Percentiles rank a stretch among this genome's conserved stretches.
Evolutionary conservation across 2,888 invertebrate genomes (phyloP).

Genomic region (Hydraecia micacea): DNA sequence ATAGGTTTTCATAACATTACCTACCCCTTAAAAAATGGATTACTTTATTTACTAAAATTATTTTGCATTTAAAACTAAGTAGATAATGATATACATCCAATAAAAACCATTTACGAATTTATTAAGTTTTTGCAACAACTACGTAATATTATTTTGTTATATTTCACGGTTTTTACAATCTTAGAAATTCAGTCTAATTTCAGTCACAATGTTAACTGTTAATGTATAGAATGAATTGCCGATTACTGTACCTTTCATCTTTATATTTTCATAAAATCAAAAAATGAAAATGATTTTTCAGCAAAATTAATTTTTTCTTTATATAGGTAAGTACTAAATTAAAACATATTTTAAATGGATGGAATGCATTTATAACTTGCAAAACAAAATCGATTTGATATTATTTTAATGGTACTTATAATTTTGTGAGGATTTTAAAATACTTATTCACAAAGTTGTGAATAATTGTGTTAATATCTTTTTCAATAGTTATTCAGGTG

Average conservation of each 20-base stretch:
- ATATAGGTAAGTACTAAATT: slow-evolving; percentile 16
- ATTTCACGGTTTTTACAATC: slow-evolving; percentile 46
- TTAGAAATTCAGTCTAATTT: slow-evolving; percentile 66
- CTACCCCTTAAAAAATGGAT: slow-evolving; percentile 46
- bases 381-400: slow-evolving; percentile 14
- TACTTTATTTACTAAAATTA: slow-evolving; percentile 42
- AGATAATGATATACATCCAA: slow-evolving; percentile 17
- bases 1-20: slow-evolving; percentile 43
- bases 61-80: slow-evolving; percentile 43
- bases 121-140: slow-evolving; percentile 27
- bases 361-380: slow-evolving; percentile 56
- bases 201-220: slow-evolving; percentile 57
- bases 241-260: slow-evolving; percentile 3
- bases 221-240: slow-evolving; percentile 19
- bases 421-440: slow-evolving; percentile 4
- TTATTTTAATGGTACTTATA: background rate
- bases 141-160: slow-evolving; percentile 31
- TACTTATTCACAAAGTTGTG: slow-evolving; percentile 7
- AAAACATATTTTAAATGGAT: slow-evolving; percentile 45
- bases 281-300: background rate
- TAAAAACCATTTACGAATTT: slow-evolving; percentile 39
- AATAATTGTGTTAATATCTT: slow-evolving; percentile 11
- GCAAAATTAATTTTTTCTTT: background rate
- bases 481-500: background rate
- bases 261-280: slow-evolving; percentile 1